Conservation (phyloP, 2,888 invertebrate genomes). For the Hirtodrosophila cameraria region DNA sequence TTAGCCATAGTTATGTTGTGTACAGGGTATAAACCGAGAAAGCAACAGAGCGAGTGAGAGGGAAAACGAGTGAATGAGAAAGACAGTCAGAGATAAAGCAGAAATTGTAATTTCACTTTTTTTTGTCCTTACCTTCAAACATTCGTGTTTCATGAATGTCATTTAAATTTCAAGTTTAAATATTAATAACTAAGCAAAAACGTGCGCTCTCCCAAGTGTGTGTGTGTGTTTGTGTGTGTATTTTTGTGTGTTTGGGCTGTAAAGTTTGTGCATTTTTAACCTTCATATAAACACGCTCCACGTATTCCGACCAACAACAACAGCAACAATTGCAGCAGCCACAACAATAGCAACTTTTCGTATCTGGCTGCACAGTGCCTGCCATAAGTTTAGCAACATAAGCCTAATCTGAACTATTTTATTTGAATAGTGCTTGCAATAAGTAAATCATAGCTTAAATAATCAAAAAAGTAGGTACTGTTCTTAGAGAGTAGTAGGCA, state of each 20-base stretch:
- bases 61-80: background rate
- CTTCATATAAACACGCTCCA: conserved; percentile 66
- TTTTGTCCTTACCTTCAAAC: conserved; percentile 44
- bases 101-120: conserved; percentile 47
- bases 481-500: too few species aligned
- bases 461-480: too few species aligned
- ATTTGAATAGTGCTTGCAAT: background rate
- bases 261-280: conserved; percentile 68
- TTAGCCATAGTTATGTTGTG: conserved; percentile 18
- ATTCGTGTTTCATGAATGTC: conserved; percentile 64
- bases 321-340: conserved; percentile 8
- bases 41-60: background rate
- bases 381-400: conserved; percentile 30
- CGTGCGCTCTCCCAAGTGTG: conserved; percentile 31
- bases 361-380: conserved; percentile 16
- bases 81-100: conserved; percentile 20
- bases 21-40: conserved; percentile 20
- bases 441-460: conserved; percentile 5
- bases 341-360: conserved; percentile 7
- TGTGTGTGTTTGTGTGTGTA: conserved; percentile 8
- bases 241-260: conserved; percentile 27
- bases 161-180: conserved; percentile 71
- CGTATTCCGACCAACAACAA: conserved; percentile 45
- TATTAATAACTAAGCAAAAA: conserved; percentile 71
- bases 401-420: background rate